Conservation (phyloP, 2,888 invertebrate genomes). For the Zootermopsis nevadensis region DNA sequence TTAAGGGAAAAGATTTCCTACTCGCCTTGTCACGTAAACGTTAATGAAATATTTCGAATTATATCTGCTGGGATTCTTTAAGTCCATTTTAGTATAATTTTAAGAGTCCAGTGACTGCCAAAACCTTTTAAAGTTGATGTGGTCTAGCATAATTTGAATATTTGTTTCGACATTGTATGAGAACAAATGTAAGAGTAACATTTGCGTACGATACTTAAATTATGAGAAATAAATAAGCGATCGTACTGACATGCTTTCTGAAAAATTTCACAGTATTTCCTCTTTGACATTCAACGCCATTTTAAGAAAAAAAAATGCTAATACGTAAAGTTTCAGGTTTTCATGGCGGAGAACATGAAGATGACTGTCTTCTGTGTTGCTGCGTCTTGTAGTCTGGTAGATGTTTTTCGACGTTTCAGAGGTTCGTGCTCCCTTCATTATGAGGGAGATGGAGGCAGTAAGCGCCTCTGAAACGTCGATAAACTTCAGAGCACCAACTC, state of each 20-base stretch:
- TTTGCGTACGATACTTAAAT: neutral
- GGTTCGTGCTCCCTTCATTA: too few species aligned
- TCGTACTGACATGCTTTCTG: neutral
- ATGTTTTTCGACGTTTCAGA: too few species aligned
- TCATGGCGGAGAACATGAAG: too few species aligned
- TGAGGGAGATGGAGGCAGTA: too few species aligned
- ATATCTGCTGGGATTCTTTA: slow-evolving; percentile 45
- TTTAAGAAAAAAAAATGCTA: neutral
- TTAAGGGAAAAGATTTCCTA: neutral
- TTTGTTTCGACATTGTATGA: neutral
- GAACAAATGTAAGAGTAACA: neutral
- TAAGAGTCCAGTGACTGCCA: slow-evolving; percentile 50
- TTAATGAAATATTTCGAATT: slow-evolving; percentile 52
- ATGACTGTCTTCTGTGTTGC: too few species aligned
- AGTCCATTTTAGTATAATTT: slow-evolving; percentile 49
- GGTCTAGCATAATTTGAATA: neutral
- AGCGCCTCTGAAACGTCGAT: too few species aligned
- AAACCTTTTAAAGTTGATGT: slow-evolving; percentile 41
- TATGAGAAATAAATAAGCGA: neutral
- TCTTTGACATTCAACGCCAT: neutral
- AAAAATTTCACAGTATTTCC: neutral
- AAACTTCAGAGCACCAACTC: too few species aligned
- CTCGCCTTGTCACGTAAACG: neutral
- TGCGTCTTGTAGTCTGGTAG: too few species aligned
- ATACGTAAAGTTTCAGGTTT: too few species aligned